Percentiles rank a stretch among this genome's conserved stretches.
Conservation (phyloP, 2,113 vertebrate species). For the Catharus fuscescens region DNA sequence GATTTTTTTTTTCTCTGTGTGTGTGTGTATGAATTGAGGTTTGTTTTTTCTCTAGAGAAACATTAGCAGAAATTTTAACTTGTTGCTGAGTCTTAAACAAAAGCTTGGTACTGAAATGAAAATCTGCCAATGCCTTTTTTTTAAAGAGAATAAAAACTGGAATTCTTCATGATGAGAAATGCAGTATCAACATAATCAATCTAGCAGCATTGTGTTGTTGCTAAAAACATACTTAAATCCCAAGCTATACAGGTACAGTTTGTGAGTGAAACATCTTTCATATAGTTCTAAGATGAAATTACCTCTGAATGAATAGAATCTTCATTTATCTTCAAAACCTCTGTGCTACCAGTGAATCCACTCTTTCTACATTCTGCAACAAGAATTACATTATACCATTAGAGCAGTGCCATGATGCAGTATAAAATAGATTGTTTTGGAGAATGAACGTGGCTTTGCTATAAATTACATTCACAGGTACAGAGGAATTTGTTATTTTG, state of each 20-base stretch:
- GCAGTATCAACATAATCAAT: constrained; percentile 78
- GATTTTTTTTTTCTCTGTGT: not conserved
- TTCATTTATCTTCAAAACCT: constrained; percentile 98
- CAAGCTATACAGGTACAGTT: constrained; percentile 64
- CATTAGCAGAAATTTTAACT: constrained; percentile 59
- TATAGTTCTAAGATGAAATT: constrained; percentile 94
- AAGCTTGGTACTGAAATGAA: constrained; percentile 62
- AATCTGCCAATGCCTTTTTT: constrained; percentile 59
- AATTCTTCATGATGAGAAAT: constrained; percentile 77
- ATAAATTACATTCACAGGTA: constrained; percentile 98
- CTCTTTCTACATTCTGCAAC: constrained; percentile 84
- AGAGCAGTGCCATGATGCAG: constrained; percentile 88
- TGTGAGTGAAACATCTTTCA: constrained; percentile 88
- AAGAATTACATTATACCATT: constrained; percentile 92
- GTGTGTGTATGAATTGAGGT: constrained; percentile 25
- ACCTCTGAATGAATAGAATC: constrained; percentile 98
- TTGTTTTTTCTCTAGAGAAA: constrained; percentile 61
- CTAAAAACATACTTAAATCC: constrained; percentile 76
- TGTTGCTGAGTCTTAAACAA: constrained; percentile 68
- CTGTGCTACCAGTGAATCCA: constrained; percentile 90
- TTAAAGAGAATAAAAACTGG: constrained; percentile 60
- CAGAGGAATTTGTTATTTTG: constrained; percentile 96
- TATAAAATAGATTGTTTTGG: constrained; percentile 95
- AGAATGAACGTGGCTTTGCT: constrained; percentile 97
- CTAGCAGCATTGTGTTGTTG: constrained; percentile 65